phyloP scores from a whole-genome alignment of 2,888 invertebrate genomes.

The Helleia helle region DNA sequence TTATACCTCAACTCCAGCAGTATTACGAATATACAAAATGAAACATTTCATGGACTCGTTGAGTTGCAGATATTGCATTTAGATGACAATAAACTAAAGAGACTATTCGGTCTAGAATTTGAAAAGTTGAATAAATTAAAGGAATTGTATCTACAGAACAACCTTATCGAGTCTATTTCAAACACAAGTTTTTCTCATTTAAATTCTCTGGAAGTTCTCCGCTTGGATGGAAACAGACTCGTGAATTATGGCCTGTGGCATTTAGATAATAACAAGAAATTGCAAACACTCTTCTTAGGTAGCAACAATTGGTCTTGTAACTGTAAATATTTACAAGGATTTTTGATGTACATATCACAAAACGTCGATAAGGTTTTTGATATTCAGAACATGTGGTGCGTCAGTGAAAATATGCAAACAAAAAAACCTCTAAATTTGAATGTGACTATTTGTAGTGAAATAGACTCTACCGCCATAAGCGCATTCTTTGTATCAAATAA shows the following conservation, averaged over 20 bases:
- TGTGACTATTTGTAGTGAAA: conserved; percentile 88
- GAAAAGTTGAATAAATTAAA: conserved; percentile 84
- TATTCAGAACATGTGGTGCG: conserved; percentile 83
- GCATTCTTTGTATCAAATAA: conserved; percentile 87
- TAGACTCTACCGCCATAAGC: conserved; percentile 85
- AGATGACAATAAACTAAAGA: conserved; percentile 87
- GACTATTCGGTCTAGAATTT: conserved; percentile 87
- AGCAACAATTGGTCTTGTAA: conserved; percentile 92
- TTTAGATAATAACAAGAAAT: conserved; percentile 79
- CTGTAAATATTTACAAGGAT: conserved; percentile 89
- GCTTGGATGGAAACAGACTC: conserved; percentile 89
- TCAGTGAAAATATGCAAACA: conserved; percentile 79
- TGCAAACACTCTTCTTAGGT: conserved; percentile 84
- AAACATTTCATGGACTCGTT: conserved; percentile 86
- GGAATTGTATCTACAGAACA: conserved; percentile 90
- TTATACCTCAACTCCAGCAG: conserved; percentile 89
- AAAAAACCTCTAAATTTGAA: conserved; percentile 86
- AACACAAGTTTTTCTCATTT: conserved; percentile 87
- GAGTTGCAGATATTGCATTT: conserved; percentile 86
- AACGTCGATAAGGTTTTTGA: conserved; percentile 85
- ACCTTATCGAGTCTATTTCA: conserved; percentile 84
- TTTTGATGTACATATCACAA: conserved; percentile 86
- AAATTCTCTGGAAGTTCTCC: conserved; percentile 84
- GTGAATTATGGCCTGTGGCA: conserved; percentile 87
- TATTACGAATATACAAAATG: conserved; percentile 86